Base-by-base conservation (phyloP, 2,888 invertebrate genomes). In the Synergus umbraculus region DNA sequence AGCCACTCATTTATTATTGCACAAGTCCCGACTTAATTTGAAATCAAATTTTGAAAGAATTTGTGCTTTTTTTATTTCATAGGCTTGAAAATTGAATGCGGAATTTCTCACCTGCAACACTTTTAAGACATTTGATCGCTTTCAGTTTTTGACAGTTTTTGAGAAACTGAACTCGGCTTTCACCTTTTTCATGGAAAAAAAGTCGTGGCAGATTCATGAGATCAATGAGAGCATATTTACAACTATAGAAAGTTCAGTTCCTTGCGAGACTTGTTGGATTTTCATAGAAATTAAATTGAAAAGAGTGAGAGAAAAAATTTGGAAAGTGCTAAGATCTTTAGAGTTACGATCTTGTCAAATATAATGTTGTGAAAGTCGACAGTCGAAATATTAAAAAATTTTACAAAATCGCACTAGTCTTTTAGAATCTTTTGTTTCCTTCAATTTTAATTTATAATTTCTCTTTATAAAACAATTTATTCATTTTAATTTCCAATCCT, bases 181-280 rank as follows among this genome's bases (percentile, higher is more conserved):
- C 18, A 29, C 29, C 22, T 63, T 63, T 22, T 63, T 63, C 29
- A 5, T 3, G 4, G 63, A 9, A 54, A 58, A 73, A 73, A 41
- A 73, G 73, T 73, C 54, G 44, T 44, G 73, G 37, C 29, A 58
- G n/a, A 73, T 37, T 5, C 29, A 73, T 73, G 73, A 73, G 73
- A 73, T 73, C 73, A 58, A 54, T 29, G 73, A 37, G 29, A 49
- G 15, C 12, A 63, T 5, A 63, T 54, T 73, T 73, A 58, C 5
- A 54, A n/a, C 73, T 73, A 58, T 41, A 49, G 37, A 58, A 54
- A 37, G 37, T 54, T 49, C 13, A 22, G n/a, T 54, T 69, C 69
- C 49, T 15, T 69, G 54, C 49, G 69, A 69, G 69, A 15, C 44
- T 37, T 37, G 15, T n/a, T 49, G 15, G n/a, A 49, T 49, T 15